Percentiles rank a stretch among this genome's conserved stretches.
Conservation (phyloP, 2,888 invertebrate species). For the Lumbricus terrestris region DNA sequence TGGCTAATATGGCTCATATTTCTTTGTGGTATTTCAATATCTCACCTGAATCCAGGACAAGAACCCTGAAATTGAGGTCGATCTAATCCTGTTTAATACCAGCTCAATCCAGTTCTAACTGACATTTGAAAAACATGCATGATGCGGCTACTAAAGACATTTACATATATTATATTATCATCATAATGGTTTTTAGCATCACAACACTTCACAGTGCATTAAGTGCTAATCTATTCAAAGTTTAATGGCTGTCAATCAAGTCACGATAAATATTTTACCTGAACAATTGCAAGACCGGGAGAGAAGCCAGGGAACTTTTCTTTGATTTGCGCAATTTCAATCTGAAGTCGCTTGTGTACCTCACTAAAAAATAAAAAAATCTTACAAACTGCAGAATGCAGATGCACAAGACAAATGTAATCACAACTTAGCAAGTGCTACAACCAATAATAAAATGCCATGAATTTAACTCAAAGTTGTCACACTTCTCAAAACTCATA, state of each 20-base stretch:
- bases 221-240: too few relatives aligned
- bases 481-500: not conserved
- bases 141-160: too few relatives aligned
- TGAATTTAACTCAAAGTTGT: slow-evolving; percentile 3
- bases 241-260: not conserved
- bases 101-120: too few relatives aligned
- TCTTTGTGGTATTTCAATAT: too few relatives aligned
- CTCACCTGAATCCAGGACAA: too few relatives aligned
- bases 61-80: too few relatives aligned
- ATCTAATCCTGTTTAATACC: too few relatives aligned
- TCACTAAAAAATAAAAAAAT: slow-evolving; percentile 45
- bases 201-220: not conserved
- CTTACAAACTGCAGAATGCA: not conserved
- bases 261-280: slow-evolving; percentile 53
- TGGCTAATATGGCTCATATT: too few relatives aligned
- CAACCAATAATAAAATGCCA: not conserved
- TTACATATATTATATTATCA: too few relatives aligned
- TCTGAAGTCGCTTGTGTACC: slow-evolving; percentile 47
- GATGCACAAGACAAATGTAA: not conserved
- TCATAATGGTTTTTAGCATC: not conserved
- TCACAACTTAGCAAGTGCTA: not conserved
- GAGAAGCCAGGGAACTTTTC: slow-evolving; percentile 64
- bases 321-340: slow-evolving; percentile 44
- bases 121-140: not conserved
- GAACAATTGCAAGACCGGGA: slow-evolving; percentile 80